Evolutionary conservation across 2,888 invertebrate genomes (phyloP).

Genomic region (Agrochola circellaris): DNA sequence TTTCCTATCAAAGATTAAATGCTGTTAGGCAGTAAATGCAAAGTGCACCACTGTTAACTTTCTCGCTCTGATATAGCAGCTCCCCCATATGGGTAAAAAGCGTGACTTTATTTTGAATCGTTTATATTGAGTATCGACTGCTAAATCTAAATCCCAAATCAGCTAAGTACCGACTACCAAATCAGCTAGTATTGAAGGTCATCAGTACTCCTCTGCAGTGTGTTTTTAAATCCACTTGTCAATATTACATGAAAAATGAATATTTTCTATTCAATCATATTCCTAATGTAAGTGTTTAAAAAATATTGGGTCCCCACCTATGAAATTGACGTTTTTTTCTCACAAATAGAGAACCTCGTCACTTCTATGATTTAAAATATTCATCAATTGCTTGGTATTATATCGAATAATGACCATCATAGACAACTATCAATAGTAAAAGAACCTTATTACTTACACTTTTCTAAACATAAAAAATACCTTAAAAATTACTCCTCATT

Average conservation of each 20-base stretch:
- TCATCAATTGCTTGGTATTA: too few species aligned
- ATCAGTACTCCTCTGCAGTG: background rate
- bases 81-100: background rate
- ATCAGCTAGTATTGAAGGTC: background rate
- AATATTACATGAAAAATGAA: background rate
- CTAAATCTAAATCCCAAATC: background rate
- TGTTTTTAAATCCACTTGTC: background rate
- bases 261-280: constrained; percentile 4
- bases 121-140: background rate
- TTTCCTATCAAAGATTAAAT: background rate
- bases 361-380: too few species aligned
- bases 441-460: too few species aligned
- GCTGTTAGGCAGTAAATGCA: background rate
- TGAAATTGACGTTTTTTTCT: too few species aligned
- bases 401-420: too few species aligned
- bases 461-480: too few species aligned
- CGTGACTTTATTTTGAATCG: background rate
- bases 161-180: background rate
- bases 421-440: too few species aligned
- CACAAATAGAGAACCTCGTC: too few species aligned
- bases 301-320: too few species aligned
- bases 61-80: background rate
- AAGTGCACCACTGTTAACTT: background rate
- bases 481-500: too few species aligned
- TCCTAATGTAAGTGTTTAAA: background rate